Conservation (phyloP, 2,888 invertebrate species). For the Himalopsyche kuldschensis region DNA sequence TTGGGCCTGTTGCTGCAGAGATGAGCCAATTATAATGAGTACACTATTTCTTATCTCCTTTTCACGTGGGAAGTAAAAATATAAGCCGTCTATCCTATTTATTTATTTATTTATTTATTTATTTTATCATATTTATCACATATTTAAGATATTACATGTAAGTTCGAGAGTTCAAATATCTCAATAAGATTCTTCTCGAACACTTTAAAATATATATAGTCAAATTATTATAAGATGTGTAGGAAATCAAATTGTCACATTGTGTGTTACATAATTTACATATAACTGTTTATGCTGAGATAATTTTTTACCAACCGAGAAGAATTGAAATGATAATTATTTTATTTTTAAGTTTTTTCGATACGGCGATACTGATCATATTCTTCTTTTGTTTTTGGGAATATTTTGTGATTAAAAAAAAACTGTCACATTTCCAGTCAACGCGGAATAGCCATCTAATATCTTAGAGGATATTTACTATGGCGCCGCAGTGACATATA, state of each 20-base stretch:
- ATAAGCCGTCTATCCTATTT: neutral
- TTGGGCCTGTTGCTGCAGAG: neutral
- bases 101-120: slow-evolving; percentile 17
- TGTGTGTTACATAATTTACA: neutral
- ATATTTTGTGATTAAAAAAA: neutral
- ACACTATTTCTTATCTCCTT: too few relatives aligned
- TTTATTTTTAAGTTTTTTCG: neutral
- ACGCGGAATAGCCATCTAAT: neutral
- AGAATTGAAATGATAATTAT: neutral
- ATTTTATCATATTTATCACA: slow-evolving; percentile 22
- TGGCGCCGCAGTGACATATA: too few relatives aligned
- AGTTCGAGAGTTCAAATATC: slow-evolving; percentile 11
- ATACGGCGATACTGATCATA: too few relatives aligned
- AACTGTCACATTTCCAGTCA: neutral
- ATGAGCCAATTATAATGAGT: too few relatives aligned
- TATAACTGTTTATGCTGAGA: neutral
- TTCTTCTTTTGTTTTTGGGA: neutral
- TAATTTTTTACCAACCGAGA: neutral
- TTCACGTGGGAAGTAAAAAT: neutral
- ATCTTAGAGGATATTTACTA: neutral
- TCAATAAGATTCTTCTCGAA: neutral
- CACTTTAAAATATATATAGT: neutral
- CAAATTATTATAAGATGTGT: neutral
- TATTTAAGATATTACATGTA: slow-evolving; percentile 18
- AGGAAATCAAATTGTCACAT: neutral